Conservation (phyloP, 1,140 invertebrate species). For the Hypsibius dujardini region DNA sequence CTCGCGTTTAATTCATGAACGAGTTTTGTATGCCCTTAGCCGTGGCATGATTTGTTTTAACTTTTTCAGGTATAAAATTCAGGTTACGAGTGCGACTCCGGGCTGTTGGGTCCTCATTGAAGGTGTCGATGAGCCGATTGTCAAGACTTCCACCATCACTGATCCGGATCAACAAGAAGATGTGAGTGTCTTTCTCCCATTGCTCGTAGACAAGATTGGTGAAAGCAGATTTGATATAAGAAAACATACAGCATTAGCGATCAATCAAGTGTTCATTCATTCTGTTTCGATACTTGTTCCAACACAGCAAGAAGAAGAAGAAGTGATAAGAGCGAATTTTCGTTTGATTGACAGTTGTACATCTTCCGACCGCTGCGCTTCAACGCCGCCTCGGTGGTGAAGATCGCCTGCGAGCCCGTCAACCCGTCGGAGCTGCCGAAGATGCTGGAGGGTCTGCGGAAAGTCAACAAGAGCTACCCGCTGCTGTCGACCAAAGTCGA, state of each 20-base stretch:
- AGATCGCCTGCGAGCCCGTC: conserved; percentile 97
- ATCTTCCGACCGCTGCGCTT: conserved; percentile 94
- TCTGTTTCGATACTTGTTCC: too few species aligned
- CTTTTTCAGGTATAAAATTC: conserved; percentile 54
- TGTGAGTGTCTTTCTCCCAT: conserved; percentile 25
- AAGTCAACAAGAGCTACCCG: conserved; percentile 98
- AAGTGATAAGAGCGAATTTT: too few species aligned
- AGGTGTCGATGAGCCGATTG: conserved; percentile 92
- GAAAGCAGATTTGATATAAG: too few species aligned
- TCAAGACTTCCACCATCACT: conserved; percentile 92
- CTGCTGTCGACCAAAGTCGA: conserved; percentile 85
- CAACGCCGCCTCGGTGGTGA: conserved; percentile 95
- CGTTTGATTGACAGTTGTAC: conserved; percentile 42
- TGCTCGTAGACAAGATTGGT: background rate
- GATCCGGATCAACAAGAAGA: conserved; percentile 51
- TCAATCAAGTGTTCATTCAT: too few species aligned
- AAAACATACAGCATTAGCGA: too few species aligned
- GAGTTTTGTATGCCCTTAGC: too few species aligned
- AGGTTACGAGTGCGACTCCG: conserved; percentile 83
- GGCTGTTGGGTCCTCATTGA: conserved; percentile 99
- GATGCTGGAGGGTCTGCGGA: conserved; percentile 94
- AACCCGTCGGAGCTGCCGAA: conserved; percentile 98
- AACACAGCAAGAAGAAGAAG: too few species aligned
- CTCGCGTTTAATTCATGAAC: too few species aligned
- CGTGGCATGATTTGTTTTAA: background rate